Percentiles rank a stretch among this genome's conserved stretches.
phyloP scores from a whole-genome alignment of 1,140 invertebrate species.

The Liolophura sinensis region DNA sequence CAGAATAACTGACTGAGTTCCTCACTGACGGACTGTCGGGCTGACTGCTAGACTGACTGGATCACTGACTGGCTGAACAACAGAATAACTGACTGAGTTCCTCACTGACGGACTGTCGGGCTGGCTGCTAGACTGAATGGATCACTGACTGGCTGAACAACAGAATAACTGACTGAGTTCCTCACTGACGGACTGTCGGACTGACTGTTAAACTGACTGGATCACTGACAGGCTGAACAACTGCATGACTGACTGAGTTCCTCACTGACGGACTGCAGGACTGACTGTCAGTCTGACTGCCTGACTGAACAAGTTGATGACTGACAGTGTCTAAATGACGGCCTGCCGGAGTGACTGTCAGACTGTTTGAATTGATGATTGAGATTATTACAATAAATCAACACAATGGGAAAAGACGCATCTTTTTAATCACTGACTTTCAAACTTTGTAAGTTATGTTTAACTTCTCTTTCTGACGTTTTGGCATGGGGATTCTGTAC shows the following conservation, averaged over 20 bases:
- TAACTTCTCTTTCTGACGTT: no score
- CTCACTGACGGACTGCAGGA: not conserved
- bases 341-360: slow-evolving; percentile 7
- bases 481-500: no score
- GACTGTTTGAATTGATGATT: slow-evolving; percentile 6
- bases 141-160: not conserved
- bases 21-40: not conserved
- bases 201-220: not conserved
- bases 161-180: not conserved
- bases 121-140: not conserved
- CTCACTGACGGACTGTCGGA: not conserved
- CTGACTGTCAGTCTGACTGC: slow-evolving; percentile 5
- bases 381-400: not conserved
- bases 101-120: not conserved
- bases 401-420: no score
- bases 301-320: slow-evolving; percentile 6
- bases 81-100: not conserved
- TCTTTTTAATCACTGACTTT: no score
- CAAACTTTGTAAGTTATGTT: no score
- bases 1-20: not conserved
- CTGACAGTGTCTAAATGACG: slow-evolving; percentile 1
- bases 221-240: not conserved
- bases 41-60: no score
- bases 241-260: slow-evolving; percentile 6
- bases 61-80: no score